phyloP scores from a whole-genome alignment of 2,113 vertebrate species.

The Taurulus bubalis region DNA sequence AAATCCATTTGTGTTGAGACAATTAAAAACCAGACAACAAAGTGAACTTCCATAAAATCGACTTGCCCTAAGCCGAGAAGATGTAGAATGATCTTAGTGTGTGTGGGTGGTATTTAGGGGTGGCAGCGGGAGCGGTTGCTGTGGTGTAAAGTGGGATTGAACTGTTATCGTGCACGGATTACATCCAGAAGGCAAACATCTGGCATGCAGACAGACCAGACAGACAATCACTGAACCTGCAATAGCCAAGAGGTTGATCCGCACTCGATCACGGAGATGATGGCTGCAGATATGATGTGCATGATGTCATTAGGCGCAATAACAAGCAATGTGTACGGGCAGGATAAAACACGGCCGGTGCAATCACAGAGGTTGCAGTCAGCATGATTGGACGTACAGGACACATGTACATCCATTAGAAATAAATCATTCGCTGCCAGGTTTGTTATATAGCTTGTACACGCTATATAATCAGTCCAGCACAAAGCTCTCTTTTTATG shows the following conservation, averaged over 20 bases:
- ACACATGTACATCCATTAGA: slow-evolving; percentile 1
- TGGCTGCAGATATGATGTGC: slow-evolving; percentile 39
- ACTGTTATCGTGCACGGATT: slow-evolving; percentile 63
- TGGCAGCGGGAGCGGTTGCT: slow-evolving; percentile 36
- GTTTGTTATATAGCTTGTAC: neutral
- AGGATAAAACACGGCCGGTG: neutral
- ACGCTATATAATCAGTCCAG: neutral
- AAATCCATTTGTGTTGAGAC: slow-evolving; percentile 16
- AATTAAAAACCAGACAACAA: slow-evolving; percentile 51
- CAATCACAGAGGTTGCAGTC: neutral
- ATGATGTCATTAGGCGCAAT: slow-evolving; percentile 31
- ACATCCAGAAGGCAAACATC: slow-evolving; percentile 87
- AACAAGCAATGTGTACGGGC: neutral
- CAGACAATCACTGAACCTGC: slow-evolving; percentile 36
- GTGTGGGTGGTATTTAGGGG: slow-evolving; percentile 55
- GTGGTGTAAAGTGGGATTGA: slow-evolving; percentile 53
- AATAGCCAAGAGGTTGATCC: slow-evolving; percentile 40
- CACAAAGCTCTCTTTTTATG: neutral
- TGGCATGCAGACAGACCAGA: slow-evolving; percentile 81
- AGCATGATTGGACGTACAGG: neutral
- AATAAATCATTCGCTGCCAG: neutral
- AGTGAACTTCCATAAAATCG: slow-evolving; percentile 27
- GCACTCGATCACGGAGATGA: slow-evolving; percentile 20
- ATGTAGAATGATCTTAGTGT: slow-evolving; percentile 1
- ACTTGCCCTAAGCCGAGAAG: slow-evolving; percentile 22